These are phyloP conservation scores for Halictus ligatus DNA, from an alignment of 2,888 invertebrate genomes.

Conservation along the genomic window DNA sequence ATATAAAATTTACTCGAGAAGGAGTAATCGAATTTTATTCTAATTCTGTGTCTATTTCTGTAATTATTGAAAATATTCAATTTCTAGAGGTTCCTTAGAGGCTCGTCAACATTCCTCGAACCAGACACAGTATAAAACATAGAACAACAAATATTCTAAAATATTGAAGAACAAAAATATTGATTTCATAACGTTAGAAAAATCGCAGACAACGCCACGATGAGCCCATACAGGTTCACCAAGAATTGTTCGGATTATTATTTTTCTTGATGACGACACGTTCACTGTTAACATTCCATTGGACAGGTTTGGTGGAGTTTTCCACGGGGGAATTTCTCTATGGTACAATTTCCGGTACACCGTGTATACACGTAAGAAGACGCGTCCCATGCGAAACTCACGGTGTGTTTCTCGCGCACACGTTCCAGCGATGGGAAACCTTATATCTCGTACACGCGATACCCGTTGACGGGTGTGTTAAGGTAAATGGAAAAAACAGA, in stretches of 20 bases:
- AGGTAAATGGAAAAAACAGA: slow-evolving; percentile 39
- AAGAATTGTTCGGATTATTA: neutral
- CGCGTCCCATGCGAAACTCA: slow-evolving; percentile 11
- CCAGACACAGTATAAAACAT: too few relatives aligned
- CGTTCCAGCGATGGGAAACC: slow-evolving; percentile 57
- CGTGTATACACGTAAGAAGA: slow-evolving; percentile 3
- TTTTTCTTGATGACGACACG: neutral
- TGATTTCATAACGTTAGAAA: neutral
- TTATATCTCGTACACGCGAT: slow-evolving; percentile 53
- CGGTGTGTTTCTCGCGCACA: slow-evolving; percentile 29
- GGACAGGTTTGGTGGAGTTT: neutral
- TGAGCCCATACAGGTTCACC: neutral
- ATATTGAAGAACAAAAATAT: too few relatives aligned
- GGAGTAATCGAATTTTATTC: too few relatives aligned
- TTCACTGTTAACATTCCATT: neutral
- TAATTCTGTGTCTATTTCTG: too few relatives aligned
- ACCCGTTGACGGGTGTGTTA: slow-evolving; percentile 35
- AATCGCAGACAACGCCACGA: neutral
- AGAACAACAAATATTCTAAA: too few relatives aligned
- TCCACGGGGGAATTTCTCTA: neutral
- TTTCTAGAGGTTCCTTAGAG: too few relatives aligned
- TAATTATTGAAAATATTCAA: too few relatives aligned
- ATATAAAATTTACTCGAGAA: neutral
- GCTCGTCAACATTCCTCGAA: too few relatives aligned
- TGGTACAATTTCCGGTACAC: slow-evolving; percentile 2